phyloP scores from a whole-genome alignment of 2,797 vertebrate species.

The Trichosurus vulpecula region DNA sequence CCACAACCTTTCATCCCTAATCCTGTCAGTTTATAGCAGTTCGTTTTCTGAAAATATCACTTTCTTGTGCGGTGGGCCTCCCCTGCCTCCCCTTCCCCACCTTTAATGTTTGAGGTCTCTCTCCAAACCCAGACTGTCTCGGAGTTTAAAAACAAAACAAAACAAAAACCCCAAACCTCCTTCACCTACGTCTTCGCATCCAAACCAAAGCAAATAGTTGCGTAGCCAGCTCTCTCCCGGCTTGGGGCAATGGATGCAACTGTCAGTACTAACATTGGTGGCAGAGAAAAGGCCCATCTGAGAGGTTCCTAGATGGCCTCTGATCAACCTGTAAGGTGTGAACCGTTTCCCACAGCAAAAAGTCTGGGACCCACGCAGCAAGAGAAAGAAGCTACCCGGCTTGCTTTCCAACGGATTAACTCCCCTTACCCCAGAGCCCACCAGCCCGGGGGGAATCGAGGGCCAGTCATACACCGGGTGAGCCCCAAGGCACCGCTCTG shows the following conservation, averaged over 20 bases:
- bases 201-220: not conserved
- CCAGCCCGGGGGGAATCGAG: not conserved
- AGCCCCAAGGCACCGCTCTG: not conserved
- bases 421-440: not conserved
- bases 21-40: not conserved
- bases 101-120: not conserved
- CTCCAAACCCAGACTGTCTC: not conserved
- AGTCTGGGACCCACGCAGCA: not conserved
- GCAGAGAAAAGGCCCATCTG: not conserved
- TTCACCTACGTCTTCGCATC: not conserved
- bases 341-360: not conserved
- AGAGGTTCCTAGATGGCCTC: not conserved
- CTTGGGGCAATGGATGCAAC: not conserved
- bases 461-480: not conserved
- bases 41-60: not conserved
- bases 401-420: not conserved
- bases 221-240: not conserved
- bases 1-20: not conserved
- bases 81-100: not conserved
- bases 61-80: not conserved
- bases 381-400: not conserved
- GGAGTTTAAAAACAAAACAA: not conserved
- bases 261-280: not conserved
- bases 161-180: not conserved
- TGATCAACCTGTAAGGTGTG: not conserved